Percentiles rank a stretch among this genome's conserved stretches.
Evolutionary conservation across 2,888 invertebrate genomes (phyloP).

Genomic region (Apamea anceps): DNA sequence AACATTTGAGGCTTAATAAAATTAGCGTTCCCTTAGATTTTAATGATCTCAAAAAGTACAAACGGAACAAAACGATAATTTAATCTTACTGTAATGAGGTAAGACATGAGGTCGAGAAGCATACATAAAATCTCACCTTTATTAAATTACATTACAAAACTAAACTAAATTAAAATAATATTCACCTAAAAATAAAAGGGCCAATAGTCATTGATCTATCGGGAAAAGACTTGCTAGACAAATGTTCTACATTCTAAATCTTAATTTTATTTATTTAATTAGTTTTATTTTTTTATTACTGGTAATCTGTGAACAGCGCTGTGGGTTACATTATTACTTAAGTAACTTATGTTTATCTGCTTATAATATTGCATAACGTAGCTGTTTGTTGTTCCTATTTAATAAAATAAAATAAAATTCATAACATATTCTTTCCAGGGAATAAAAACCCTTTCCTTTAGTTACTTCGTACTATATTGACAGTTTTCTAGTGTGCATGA

Average conservation of each 20-base stretch:
- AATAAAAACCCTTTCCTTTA: constrained; percentile 19
- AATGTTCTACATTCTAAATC: constrained; percentile 20
- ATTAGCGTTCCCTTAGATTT: background rate
- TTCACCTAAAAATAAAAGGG: background rate
- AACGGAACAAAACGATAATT: background rate
- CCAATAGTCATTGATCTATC: constrained; percentile 25
- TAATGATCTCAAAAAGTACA: background rate
- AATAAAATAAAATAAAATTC: too few species aligned
- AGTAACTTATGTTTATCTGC: too few species aligned
- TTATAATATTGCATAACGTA: too few species aligned
- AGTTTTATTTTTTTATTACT: too few species aligned
- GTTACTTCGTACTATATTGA: background rate
- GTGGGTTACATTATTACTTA: too few species aligned
- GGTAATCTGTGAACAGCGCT: too few species aligned
- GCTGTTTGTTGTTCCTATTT: too few species aligned
- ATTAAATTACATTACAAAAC: background rate
- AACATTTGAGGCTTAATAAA: too few species aligned
- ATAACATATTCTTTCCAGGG: too few species aligned
- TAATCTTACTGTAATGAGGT: constrained; percentile 53
- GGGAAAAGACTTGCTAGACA: constrained; percentile 25
- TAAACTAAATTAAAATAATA: background rate
- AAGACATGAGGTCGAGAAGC: constrained; percentile 31
- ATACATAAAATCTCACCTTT: constrained; percentile 1
- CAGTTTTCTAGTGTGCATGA: background rate
- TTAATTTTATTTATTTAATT: too few species aligned